These are phyloP conservation scores for Phalacrocorax brasilianus DNA, from an alignment of 2,113 vertebrate species.

Conservation along the genomic window DNA sequence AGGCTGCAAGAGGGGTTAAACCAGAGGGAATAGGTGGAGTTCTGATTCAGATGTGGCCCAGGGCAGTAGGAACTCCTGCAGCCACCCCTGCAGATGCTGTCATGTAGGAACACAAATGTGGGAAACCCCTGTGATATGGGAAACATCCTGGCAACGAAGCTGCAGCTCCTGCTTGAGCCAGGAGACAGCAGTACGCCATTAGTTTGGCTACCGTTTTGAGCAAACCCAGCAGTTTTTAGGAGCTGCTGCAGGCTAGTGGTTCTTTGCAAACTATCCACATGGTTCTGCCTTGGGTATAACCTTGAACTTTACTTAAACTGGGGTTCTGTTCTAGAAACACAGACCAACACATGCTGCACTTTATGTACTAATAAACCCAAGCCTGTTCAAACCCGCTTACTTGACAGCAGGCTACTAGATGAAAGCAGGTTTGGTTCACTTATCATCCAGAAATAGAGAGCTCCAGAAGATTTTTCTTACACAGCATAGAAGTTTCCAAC, in stretches of 20 bases:
- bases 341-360: not conserved
- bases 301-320: constrained; percentile 15
- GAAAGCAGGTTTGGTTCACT: constrained; percentile 21
- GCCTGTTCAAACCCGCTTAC: not conserved
- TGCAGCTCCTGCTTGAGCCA: not conserved
- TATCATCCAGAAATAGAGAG: constrained; percentile 18
- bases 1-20: not conserved
- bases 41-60: not conserved
- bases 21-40: not conserved
- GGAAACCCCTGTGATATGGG: not conserved
- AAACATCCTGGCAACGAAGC: not conserved
- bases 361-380: not conserved
- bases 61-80: not conserved
- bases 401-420: constrained; percentile 29
- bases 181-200: not conserved
- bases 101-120: not conserved
- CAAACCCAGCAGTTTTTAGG: not conserved
- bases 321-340: constrained; percentile 4
- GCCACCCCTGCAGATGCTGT: not conserved
- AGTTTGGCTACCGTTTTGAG: not conserved
- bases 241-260: not conserved
- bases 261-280: not conserved
- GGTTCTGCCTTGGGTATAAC: not conserved
- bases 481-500: not conserved
- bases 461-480: constrained; percentile 25